A percentile compares a stretch with the other conserved stretches of the same genome.
phyloP scores from a whole-genome alignment of 2,888 invertebrate genomes.

The Latrodectus elegans region DNA sequence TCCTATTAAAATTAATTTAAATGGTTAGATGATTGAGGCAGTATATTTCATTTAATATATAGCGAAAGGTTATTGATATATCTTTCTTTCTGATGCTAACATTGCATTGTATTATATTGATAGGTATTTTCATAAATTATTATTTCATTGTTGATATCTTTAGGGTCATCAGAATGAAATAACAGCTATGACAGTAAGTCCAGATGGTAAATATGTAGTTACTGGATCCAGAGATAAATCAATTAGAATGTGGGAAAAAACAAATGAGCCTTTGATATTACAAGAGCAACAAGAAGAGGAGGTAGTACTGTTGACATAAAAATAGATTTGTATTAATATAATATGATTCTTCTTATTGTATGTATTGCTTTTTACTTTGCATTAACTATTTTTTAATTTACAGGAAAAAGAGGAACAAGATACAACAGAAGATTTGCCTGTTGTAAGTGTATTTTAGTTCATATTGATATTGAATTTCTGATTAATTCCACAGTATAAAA shows the following conservation, averaged over 20 bases:
- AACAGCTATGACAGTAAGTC: constrained; percentile 84
- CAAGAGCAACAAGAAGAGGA: constrained; percentile 87
- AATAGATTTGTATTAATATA: background rate
- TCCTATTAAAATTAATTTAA: too few species aligned
- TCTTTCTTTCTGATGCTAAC: too few species aligned
- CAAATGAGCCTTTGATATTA: constrained; percentile 91
- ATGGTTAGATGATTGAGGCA: too few species aligned
- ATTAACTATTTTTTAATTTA: constrained; percentile 24
- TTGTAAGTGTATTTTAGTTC: constrained; percentile 32
- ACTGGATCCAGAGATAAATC: constrained; percentile 92
- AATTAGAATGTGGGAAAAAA: constrained; percentile 88
- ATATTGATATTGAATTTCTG: constrained; percentile 2
- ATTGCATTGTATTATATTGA: too few species aligned
- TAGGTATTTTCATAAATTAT: too few species aligned
- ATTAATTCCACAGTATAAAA: background rate
- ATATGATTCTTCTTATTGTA: background rate
- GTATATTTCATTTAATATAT: too few species aligned
- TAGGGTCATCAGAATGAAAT: constrained; percentile 90
- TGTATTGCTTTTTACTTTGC: background rate
- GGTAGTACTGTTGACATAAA: background rate
- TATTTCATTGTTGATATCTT: constrained; percentile 1
- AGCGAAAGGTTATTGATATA: too few species aligned
- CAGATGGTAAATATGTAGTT: constrained; percentile 85
- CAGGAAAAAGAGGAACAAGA: constrained; percentile 82
- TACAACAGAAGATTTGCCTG: constrained; percentile 72